These are phyloP conservation scores for Spisula solida DNA, from an alignment of 2,888 invertebrate species.

Conservation along the genomic window DNA sequence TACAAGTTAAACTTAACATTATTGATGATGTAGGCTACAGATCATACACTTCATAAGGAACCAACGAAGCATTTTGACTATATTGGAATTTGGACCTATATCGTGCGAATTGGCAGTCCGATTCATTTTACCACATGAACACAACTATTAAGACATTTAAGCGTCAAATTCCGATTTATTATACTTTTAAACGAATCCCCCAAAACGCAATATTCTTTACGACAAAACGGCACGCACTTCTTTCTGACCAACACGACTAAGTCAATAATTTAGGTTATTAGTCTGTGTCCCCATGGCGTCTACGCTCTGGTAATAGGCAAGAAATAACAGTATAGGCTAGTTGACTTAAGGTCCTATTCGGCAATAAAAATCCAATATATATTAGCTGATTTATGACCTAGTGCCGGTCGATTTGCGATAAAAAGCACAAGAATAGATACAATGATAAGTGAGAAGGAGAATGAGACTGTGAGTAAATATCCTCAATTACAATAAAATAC, in stretches of 20 bases:
- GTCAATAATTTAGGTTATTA: background rate
- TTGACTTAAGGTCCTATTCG: background rate
- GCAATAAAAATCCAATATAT: slow-evolving; percentile 23
- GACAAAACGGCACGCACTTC: background rate
- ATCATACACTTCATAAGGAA: no score
- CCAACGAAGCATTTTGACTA: no score
- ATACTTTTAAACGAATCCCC: no score
- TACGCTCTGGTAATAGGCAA: background rate
- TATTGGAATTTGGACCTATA: no score
- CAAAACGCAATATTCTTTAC: no score
- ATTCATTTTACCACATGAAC: no score
- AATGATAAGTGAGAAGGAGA: background rate
- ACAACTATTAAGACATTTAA: no score
- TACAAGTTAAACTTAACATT: no score
- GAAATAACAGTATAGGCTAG: background rate
- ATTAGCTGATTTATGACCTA: background rate
- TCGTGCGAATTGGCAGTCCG: no score
- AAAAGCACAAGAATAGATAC: background rate
- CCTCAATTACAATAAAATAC: slow-evolving; percentile 15
- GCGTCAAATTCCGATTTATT: no score
- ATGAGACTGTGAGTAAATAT: background rate
- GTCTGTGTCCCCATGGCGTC: background rate
- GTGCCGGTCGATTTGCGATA: background rate
- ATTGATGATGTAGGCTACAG: no score
- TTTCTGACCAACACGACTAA: background rate